Conservation (phyloP, 2,797 vertebrate species). For the Anas bahamensis region DNA sequence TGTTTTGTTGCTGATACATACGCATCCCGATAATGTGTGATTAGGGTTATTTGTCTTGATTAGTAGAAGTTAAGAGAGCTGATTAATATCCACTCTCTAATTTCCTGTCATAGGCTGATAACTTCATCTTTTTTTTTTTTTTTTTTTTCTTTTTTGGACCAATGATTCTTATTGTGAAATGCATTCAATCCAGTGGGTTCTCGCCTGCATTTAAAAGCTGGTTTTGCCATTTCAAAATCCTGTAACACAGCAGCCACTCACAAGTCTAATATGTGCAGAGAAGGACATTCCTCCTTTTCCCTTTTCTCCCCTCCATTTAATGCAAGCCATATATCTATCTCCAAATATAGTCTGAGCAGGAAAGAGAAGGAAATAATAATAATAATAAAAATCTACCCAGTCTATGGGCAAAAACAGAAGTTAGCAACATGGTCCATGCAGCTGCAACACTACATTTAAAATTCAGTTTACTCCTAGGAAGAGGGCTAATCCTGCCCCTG, state of each 20-base stretch:
- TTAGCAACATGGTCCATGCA: slow-evolving; percentile 83
- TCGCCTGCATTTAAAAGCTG: slow-evolving; percentile 51
- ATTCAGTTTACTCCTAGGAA: slow-evolving; percentile 99
- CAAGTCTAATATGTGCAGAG: slow-evolving; percentile 50
- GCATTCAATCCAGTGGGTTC: slow-evolving; percentile 21
- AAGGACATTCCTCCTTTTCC: slow-evolving; percentile 35
- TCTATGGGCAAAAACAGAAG: slow-evolving; percentile 80
- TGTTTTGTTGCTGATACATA: background rate
- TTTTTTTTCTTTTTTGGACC: background rate
- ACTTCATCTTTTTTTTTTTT: background rate
- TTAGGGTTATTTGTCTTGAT: slow-evolving; percentile 47
- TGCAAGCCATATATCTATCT: slow-evolving; percentile 26
- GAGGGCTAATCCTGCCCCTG: slow-evolving; percentile 99
- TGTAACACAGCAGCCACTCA: slow-evolving; percentile 46
- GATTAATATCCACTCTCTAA: slow-evolving; percentile 43
- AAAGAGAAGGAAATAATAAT: background rate
- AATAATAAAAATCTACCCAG: slow-evolving; percentile 54
- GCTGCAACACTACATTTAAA: slow-evolving; percentile 93
- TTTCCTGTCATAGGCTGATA: slow-evolving; percentile 56
- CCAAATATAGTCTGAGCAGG: slow-evolving; percentile 49
- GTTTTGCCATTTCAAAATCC: slow-evolving; percentile 62
- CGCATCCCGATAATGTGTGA: background rate
- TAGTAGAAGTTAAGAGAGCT: slow-evolving; percentile 38
- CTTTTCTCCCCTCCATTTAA: slow-evolving; percentile 21
- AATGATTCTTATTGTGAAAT: slow-evolving; percentile 39